phyloP scores from a whole-genome alignment of 2,113 vertebrate genomes.

The Burhinus bistriatus region DNA sequence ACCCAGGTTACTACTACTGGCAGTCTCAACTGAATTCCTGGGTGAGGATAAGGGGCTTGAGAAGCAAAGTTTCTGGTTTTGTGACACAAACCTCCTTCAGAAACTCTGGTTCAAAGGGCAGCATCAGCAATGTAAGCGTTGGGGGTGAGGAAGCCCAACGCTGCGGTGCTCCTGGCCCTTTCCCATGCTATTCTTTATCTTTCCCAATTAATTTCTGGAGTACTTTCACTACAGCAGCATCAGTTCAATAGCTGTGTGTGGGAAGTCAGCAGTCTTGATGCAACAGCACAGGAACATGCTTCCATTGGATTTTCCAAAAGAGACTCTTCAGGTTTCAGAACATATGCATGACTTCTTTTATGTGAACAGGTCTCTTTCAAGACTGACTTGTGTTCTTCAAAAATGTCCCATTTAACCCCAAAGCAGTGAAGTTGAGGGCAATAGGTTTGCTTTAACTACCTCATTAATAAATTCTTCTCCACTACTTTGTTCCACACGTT shows the following conservation, averaged over 20 bases:
- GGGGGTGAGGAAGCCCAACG: background rate
- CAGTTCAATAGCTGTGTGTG: conserved; percentile 12
- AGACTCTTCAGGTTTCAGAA: conserved; percentile 1
- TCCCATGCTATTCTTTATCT: conserved; percentile 5
- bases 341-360: background rate
- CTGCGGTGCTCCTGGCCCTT: background rate
- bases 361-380: background rate
- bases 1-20: background rate
- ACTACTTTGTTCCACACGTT: conserved; percentile 7
- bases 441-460: background rate
- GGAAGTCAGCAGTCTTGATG: conserved; percentile 32
- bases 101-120: background rate
- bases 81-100: background rate
- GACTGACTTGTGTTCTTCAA: background rate
- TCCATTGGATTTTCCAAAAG: conserved; percentile 41
- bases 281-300: conserved; percentile 30
- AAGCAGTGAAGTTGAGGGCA: background rate
- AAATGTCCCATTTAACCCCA: background rate
- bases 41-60: background rate
- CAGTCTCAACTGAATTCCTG: background rate
- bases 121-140: background rate
- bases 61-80: background rate
- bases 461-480: background rate
- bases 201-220: conserved; percentile 61
- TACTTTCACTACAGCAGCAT: conserved; percentile 30